Base-by-base conservation (phyloP, 2,888 invertebrate species). In the Chymomyza caudatula region DNA sequence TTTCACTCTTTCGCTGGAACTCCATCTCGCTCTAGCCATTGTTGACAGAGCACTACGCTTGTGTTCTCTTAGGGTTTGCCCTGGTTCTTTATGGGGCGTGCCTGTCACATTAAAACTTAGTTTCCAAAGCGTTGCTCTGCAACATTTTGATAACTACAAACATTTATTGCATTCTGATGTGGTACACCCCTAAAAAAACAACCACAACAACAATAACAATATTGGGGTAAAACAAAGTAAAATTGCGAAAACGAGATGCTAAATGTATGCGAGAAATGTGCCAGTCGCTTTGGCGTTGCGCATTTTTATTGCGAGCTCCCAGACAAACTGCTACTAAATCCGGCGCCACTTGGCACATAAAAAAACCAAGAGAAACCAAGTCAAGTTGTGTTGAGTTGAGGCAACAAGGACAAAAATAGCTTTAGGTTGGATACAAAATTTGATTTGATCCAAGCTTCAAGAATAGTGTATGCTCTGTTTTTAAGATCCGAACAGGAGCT, bases 331-430 rank as follows among this genome's bases (percentile, higher is more conserved):
- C 65, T 64, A 71, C 76, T 72, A 83, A 84, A 86, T 84, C 71
- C 84, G 81, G 86, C 81, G 86, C 81, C 81, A 85, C 84, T 72
- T 77, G 80, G 67, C 70, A 71, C 86, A 85, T 77, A 85, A 84
- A 83, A 78, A 74, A 49, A 63, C 44, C 43, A 58, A 42, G 4
- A 47, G 19, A 49, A 59, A 42, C 22, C 22, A 44, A 52, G 20
- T n/a, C 4, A 52, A 52, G 20, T 20, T 13, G 29, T 11, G 29
- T 11, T 37, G 29, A 37, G 29, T 37, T 37, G 29, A 64, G 49
- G 54, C 22, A 25, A 20, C 43, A 60, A 3, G 25, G 13, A 19
- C 20, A 29, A 6, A 37, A 37, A 25, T 54, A 52, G 23, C 20
- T 8, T n/a, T 52, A 25, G 52, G 22, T 20, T n/a, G 13, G 22